Base-by-base conservation (phyloP, 2,113 vertebrate species). In the Cariama cristata region DNA sequence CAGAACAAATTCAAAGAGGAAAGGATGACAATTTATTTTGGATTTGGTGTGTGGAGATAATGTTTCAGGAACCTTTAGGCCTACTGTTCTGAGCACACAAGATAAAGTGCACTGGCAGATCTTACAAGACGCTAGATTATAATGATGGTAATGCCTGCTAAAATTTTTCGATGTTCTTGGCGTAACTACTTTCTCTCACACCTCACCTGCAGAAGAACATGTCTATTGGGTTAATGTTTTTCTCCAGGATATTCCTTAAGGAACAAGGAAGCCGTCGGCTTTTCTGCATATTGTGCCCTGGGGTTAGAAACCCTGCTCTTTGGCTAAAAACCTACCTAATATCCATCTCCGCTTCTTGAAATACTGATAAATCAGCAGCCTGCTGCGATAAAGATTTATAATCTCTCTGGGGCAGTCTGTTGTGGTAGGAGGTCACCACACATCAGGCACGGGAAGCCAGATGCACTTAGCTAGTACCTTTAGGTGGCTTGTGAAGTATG, bases 1-100 rank as follows among this genome's bases (percentile, higher is more conserved):
- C 64, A 60, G 47, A 95, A 95, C 73, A 89, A 94, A 96, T 85
- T 86, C 79, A 87, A 93, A 96, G 86, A 82, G 69, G 86, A 93
- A 91, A 35, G 53, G 50, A 90, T 91, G 86, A 93, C 0, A 2
- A 91, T 91, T 95, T 93, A 64, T 87, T 91, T 94, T 88, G 88
- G 64, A 86, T 91, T 83, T 86, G 66, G 32, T 90, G 69, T 26
- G 64, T 32, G 56, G 40, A 81, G 66, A 91, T 68, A 93, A 89
- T 19, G 28, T n/a, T 87, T 42, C 69, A 84, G 88, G 77, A 94
- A 96, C 89, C 64, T 84, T 94, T 7, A 64, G 56, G 35, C 72
- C 60, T 88, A 72, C 79, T 89, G 79, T 49, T 96, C 72, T 58
- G 40, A 93, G 83, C 23, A 28, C 59, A 35, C 11, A 52, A 47